Evolutionary conservation across 2,888 invertebrate species (phyloP).

Genomic region (Drosophila pegasa): DNA sequence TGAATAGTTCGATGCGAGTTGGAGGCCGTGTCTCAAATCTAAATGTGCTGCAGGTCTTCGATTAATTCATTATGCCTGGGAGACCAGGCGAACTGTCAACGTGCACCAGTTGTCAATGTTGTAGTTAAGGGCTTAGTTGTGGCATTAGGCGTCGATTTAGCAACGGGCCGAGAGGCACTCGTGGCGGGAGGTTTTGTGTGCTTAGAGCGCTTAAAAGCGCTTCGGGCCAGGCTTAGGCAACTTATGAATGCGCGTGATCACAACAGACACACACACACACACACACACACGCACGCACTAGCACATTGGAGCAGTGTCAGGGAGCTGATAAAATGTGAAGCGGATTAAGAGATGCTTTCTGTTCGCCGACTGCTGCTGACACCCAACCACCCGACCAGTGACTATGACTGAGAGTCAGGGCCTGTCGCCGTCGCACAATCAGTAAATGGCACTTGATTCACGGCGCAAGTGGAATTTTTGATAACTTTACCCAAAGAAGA

Average conservation of each 20-base stretch:
- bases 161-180: constrained; percentile 38
- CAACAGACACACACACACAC: constrained; percentile 19
- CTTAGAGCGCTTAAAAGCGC: constrained; percentile 73
- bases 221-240: constrained; percentile 65
- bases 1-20: constrained; percentile 33
- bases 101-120: constrained; percentile 70
- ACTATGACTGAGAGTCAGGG: constrained; percentile 13
- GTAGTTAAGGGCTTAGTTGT: constrained; percentile 77
- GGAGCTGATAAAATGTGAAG: constrained; percentile 79
- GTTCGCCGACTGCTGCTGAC: constrained; percentile 18
- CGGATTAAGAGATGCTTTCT: constrained; percentile 69
- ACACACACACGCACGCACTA: constrained; percentile 8
- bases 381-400: background rate
- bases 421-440: constrained; percentile 65
- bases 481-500: constrained; percentile 68
- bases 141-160: constrained; percentile 77
- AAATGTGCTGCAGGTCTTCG: constrained; percentile 62
- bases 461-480: constrained; percentile 81
- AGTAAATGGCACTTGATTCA: constrained; percentile 81
- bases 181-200: constrained; percentile 52
- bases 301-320: constrained; percentile 70
- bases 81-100: constrained; percentile 30
- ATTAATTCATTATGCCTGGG: constrained; percentile 70
- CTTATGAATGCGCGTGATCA: constrained; percentile 75
- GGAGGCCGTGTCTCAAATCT: constrained; percentile 35